These are phyloP conservation scores for Drosophila dives DNA, from an alignment of 2,888 invertebrate genomes.

Conservation along the genomic window DNA sequence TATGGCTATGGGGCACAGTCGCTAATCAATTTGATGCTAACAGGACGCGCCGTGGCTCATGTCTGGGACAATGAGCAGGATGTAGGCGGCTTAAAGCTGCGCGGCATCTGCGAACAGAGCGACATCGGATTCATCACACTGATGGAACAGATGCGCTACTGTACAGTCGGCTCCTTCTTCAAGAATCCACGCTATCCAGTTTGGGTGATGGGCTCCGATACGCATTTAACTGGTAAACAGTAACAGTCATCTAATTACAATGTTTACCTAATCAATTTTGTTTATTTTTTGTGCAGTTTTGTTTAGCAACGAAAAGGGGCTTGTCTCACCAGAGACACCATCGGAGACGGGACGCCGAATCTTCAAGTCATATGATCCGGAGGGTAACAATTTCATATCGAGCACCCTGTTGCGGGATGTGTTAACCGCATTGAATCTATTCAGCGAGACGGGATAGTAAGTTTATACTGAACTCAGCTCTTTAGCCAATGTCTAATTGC, in stretches of 20 bases:
- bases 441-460: constrained; percentile 95
- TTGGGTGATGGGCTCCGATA: constrained; percentile 96
- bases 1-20: constrained; percentile 94
- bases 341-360: constrained; percentile 94
- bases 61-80: constrained; percentile 96
- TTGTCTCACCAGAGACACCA: constrained; percentile 95
- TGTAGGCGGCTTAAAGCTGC: constrained; percentile 90
- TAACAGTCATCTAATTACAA: neutral
- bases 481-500: neutral
- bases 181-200: constrained; percentile 97
- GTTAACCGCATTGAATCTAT: constrained; percentile 91
- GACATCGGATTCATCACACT: constrained; percentile 95
- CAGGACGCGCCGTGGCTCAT: constrained; percentile 95
- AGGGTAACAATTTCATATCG: constrained; percentile 96
- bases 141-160: constrained; percentile 96
- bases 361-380: constrained; percentile 95
- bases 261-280: neutral
- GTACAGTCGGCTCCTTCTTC: constrained; percentile 96
- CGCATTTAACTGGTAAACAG: constrained; percentile 91
- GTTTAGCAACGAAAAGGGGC: constrained; percentile 92
- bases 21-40: constrained; percentile 96
- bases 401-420: constrained; percentile 92
- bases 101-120: constrained; percentile 94
- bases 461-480: constrained; percentile 64
- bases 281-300: constrained; percentile 72